Evolutionary conservation across 2,888 invertebrate genomes (phyloP), one percentile per base, ranked within the genome.

Genomic region (Dendrolimus pini): DNA sequence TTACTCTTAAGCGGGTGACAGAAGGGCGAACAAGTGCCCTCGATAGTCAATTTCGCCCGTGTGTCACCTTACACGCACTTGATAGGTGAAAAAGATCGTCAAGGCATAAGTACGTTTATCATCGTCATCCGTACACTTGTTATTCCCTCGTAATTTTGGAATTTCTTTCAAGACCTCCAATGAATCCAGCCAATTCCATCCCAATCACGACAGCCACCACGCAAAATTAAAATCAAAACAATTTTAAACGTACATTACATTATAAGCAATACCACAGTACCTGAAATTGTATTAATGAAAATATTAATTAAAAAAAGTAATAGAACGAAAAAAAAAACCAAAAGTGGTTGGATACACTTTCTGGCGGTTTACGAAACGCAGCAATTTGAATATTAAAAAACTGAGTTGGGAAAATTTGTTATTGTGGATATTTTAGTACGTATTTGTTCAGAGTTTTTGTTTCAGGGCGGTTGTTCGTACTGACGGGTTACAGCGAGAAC

Each of bases 221-320:
- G 60, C 60, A 61, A 63, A 66, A 64, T 70, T 69, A 75, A 77
- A 78, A 76, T 78, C 75, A 78, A 78, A 81, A 77, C 80, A 82
- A 77, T 82, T 84, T 85, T 85, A 84, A 78, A 76, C 47, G 52
- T 41, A n/a, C 54, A 58, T 30, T 41, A n/a, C 54, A 58, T 30
- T 30, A 55, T 87, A 88, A 89, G 88, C 87, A 89, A 88, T 89
- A 89, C 85, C 84, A 82, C 83, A 83, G 89, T 89, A 89, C 88
- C 89, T 88, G 89, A 87, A 77, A 80, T 78, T 79, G 47, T 47
- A 47, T 70, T 71, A 74, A 74, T 74, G 77, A 80, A 78, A 78
- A 71, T 65, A 74, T 75, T 65, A 71, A 70, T 70, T 71, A 72
- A 79, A 80, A 78, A 78, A 74, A 75, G 78, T 80, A 85, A 86